Conservation (phyloP, 2,888 invertebrate genomes). For the Acronicta psi region DNA sequence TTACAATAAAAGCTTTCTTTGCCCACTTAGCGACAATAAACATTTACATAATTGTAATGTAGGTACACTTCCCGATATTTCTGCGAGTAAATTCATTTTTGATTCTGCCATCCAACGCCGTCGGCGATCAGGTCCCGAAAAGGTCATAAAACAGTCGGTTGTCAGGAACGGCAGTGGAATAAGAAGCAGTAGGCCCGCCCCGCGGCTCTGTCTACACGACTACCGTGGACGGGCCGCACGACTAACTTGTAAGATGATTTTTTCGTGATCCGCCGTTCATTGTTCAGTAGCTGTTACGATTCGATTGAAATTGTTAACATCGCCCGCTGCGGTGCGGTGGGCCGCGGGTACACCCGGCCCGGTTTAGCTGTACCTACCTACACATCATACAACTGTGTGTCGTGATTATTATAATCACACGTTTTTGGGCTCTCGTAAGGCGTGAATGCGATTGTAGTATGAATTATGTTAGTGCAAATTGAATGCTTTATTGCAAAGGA, state of each 20-base stretch:
- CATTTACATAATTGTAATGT: conserved; percentile 32
- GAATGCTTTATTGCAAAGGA: not conserved
- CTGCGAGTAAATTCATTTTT: conserved; percentile 43
- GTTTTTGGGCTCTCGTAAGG: conserved; percentile 33
- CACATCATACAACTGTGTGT: conserved; percentile 28
- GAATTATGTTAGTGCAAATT: conserved; percentile 1
- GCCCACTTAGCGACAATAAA: conserved; percentile 12
- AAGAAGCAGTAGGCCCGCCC: conserved; percentile 46
- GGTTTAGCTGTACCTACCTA: too few species aligned
- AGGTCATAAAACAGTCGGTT: conserved; percentile 53
- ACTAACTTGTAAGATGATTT: conserved; percentile 86
- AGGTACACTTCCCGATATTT: conserved; percentile 21
- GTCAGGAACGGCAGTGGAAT: conserved; percentile 41
- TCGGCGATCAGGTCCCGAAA: conserved; percentile 50
- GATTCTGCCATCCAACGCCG: conserved; percentile 40
- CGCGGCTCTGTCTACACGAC: conserved; percentile 72
- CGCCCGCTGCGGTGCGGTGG: conserved; percentile 67
- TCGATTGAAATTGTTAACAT: conserved; percentile 84
- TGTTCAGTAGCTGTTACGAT: conserved; percentile 86
- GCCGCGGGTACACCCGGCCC: conserved; percentile 54
- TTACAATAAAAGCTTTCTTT: not conserved
- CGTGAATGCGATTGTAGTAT: conserved; percentile 12
- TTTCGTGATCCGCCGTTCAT: conserved; percentile 88
- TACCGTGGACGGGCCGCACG: conserved; percentile 80
- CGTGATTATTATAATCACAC: conserved; percentile 54